Percentiles rank a stretch among this genome's conserved stretches.
Conservation (phyloP, 2,797 vertebrate genomes). For the Silurus lanzhouensis region DNA sequence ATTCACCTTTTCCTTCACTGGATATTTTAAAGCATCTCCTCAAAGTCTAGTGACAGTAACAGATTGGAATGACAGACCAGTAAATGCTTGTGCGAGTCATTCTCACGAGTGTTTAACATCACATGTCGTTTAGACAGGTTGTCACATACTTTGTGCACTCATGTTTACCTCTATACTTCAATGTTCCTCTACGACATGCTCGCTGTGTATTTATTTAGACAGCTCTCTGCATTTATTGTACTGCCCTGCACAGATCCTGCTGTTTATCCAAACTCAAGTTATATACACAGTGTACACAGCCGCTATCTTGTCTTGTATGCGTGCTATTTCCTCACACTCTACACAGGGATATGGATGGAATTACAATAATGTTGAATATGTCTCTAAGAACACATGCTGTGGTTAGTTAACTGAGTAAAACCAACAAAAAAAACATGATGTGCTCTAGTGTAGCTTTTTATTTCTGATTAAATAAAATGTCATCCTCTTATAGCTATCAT, state of each 20-base stretch:
- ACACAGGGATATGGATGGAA: background rate
- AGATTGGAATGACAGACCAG: background rate
- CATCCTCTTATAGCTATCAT: background rate
- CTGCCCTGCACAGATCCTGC: conserved; percentile 11
- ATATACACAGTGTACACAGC: conserved; percentile 1
- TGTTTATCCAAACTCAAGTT: background rate
- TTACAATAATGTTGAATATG: background rate
- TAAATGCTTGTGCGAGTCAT: background rate
- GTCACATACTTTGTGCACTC: too few relatives aligned
- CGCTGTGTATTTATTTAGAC: background rate
- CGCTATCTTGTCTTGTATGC: background rate
- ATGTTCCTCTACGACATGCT: background rate
- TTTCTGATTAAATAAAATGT: too few relatives aligned
- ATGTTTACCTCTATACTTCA: background rate
- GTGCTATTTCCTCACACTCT: background rate
- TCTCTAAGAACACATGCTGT: background rate
- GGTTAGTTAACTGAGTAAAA: background rate
- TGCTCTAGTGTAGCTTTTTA: too few relatives aligned
- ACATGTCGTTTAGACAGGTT: background rate
- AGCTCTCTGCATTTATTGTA: background rate
- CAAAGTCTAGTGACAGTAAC: background rate
- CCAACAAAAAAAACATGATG: too few relatives aligned
- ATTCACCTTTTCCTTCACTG: background rate
- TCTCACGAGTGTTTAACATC: background rate
- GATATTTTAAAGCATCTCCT: background rate